Evolutionary conservation across 1,140 invertebrate genomes (phyloP), one percentile per base, ranked within the genome.

Genomic region (Sminthurinus signatus): DNA sequence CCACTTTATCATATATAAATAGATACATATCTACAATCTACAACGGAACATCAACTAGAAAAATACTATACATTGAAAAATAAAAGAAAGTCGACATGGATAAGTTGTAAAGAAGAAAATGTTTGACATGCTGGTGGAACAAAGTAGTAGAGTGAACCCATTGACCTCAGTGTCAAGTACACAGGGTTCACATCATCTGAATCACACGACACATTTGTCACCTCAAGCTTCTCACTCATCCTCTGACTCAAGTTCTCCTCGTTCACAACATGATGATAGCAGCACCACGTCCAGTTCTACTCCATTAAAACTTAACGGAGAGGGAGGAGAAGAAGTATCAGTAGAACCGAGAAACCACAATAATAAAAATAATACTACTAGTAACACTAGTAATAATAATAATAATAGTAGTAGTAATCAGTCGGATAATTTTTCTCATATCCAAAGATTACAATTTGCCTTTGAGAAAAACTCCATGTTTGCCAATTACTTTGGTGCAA

Each of bases 381-480:
- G n/a, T 61, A 42, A 55, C 44, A n/a, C 60, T 46, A 19, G 54
- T 60, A 15, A 59, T 59, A 60, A 32, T 51, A 44, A 19, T 46
- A 10, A 28, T n/a, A n/a, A n/a, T n/a, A n/a, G n/a, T n/a, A n/a
- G n/a, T n/a, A n/a, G n/a, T 61, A 42, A 55, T 15, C 32, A 32
- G 54, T 5, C 31, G 19, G n/a, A 27, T 1, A 29, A 0, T 21
- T 52, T 67, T n/a, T 67, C 65, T 15, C 60, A 64, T 14, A 57
- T 71, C 5, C 69, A 71, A 57, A 31, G 58, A 19, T 60, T 71
- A 5, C 69, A 67, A 46, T 60, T 60, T 52, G 69, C 69, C 14
- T 58, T 71, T 15, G 65, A 65, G 39, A 65, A 51, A 36, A 62
- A 62, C 51, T 15, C 62, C 12, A 46, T 65, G 21, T 64, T 67